Base-by-base conservation (phyloP, 1,140 invertebrate genomes). In the Yoshiicerus persimilis region DNA sequence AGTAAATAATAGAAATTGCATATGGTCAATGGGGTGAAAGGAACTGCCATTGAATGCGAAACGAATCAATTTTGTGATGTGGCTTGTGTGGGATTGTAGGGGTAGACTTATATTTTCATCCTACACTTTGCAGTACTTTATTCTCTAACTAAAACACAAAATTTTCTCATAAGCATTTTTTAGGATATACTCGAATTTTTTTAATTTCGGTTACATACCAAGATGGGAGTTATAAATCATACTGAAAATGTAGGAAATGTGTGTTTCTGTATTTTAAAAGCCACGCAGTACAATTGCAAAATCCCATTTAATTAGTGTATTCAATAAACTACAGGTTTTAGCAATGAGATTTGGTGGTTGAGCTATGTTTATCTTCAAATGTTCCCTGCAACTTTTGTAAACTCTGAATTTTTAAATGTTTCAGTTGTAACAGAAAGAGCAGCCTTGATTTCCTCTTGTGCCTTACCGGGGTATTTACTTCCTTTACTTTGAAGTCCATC, bases 21-120 rank as follows among this genome's bases (percentile, higher is more conserved):
- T 84, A 84, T 84, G 80, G 80, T 84, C 36, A 84, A 84, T 84
- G 80, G 80, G 80, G 80, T 84, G 80, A 84, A 34, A 84, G 80
- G 47, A 84, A 84, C n/a, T 77, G 70, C 70, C 10, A 30, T 77
- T 77, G 32, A 77, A 77, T 34, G 30, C 32, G 70, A 77, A 77
- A 77, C 70, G 70, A 77, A 77, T 77, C 70, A 77, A 77, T 77
- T 36, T 77, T 30, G 23, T 77, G 32, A 77, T 77, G 70, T 77
- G 70, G 70, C 70, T 77, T 30, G 20, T 77, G 70, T 77, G 70
- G 70, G 70, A 30, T n/a, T n/a, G n/a, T n/a, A n/a, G n/a, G n/a
- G n/a, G n/a, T 70, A 70, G 5, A 70, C 23, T 70, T 10, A 30
- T 25, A 70, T 70, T 25, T 70, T 9, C 23, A 25, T 27, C 25